These are phyloP conservation scores for Cotesia congregata DNA, from an alignment of 2,888 invertebrate species.

Conservation along the genomic window DNA sequence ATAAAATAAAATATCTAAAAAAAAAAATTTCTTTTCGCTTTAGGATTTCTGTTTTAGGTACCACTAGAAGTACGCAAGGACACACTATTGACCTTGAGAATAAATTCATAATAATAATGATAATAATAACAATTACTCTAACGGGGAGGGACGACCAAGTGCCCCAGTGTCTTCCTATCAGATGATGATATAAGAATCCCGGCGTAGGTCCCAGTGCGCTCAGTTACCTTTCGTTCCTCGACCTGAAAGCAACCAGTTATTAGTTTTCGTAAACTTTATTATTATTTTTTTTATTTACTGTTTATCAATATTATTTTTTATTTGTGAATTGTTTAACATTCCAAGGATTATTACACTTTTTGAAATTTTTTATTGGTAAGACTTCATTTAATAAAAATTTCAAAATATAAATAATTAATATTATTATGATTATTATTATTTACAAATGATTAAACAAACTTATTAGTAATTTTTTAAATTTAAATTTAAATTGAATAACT, in stretches of 20 bases:
- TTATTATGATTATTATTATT: too few relatives aligned
- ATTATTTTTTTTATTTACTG: constrained; percentile 14
- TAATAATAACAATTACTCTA: neutral
- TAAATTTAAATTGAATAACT: too few relatives aligned
- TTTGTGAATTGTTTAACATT: neutral
- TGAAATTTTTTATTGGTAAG: too few relatives aligned
- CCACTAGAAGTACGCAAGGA: neutral
- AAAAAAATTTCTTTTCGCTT: neutral
- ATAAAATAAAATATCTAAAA: neutral
- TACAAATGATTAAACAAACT: too few relatives aligned
- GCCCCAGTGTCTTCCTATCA: constrained; percentile 49
- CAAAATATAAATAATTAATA: too few relatives aligned
- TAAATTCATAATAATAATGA: neutral
- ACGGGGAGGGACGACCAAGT: constrained; percentile 47
- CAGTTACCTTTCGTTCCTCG: constrained; percentile 59
- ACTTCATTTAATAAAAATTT: too few relatives aligned
- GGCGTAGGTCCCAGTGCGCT: constrained; percentile 52
- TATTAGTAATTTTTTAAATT: too few relatives aligned
- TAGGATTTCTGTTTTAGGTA: neutral
- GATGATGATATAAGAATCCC: constrained; percentile 60
- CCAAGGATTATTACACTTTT: neutral
- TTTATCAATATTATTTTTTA: constrained; percentile 23
- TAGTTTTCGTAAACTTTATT: constrained; percentile 3
- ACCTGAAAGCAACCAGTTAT: constrained; percentile 30
- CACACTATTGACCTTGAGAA: neutral